These are phyloP conservation scores for Panonychus citri DNA, from an alignment of 1,140 invertebrate species.

Conservation along the genomic window DNA sequence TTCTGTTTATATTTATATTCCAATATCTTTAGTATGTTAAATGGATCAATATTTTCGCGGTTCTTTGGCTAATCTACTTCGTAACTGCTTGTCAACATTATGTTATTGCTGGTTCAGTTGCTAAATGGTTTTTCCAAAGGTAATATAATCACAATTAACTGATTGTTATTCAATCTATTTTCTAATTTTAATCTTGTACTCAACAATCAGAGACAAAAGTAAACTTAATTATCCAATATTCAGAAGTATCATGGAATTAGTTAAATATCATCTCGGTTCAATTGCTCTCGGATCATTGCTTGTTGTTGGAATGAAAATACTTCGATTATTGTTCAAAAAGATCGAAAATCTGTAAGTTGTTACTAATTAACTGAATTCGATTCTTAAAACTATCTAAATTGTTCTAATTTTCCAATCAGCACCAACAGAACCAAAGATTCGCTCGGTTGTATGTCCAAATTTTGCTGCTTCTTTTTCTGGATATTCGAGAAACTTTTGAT, in stretches of 20 bases:
- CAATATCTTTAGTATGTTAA: constrained; percentile 2
- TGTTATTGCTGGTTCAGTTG: constrained; percentile 45
- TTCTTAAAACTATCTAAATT: not conserved
- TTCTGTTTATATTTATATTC: not conserved
- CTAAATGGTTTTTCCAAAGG: constrained; percentile 52
- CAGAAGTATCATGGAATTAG: constrained; percentile 30
- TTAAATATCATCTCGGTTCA: constrained; percentile 47
- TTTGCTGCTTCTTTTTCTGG: constrained; percentile 44
- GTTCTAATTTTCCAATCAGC: not conserved
- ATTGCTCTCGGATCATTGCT: constrained; percentile 48
- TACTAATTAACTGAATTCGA: constrained; percentile 23
- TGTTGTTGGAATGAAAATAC: constrained; percentile 41
- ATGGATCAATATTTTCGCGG: constrained; percentile 33
- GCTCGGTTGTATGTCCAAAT: constrained; percentile 20
- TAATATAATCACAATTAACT: constrained; percentile 22
- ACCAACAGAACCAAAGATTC: not conserved
- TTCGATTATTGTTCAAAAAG: constrained; percentile 32
- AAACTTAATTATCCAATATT: constrained; percentile 32
- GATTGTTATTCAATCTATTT: too few relatives aligned
- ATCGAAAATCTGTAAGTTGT: constrained; percentile 17
- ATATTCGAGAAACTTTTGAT: constrained; percentile 47
- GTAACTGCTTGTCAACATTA: constrained; percentile 49
- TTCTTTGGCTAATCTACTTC: constrained; percentile 47
- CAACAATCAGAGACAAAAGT: constrained; percentile 34
- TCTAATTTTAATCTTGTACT: too few relatives aligned